phyloP scores from a whole-genome alignment of 2,888 invertebrate species.

The Cerceris rybyensis region DNA sequence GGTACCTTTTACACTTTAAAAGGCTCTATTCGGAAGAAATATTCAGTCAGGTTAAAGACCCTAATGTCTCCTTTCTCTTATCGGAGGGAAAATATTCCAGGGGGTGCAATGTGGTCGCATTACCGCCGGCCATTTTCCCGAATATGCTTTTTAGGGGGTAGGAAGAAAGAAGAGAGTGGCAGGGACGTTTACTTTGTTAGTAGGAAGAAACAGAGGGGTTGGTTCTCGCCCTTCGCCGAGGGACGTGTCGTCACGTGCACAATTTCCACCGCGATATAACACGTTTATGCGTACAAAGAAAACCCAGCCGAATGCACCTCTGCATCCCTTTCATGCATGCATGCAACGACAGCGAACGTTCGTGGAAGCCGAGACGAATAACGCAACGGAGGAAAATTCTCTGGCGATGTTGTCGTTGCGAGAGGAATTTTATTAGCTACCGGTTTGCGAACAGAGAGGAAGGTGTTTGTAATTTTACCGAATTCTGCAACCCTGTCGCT shows the following conservation, averaged over 20 bases:
- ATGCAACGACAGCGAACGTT: neutral
- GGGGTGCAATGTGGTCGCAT: neutral
- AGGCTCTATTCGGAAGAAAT: no score
- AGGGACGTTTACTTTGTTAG: neutral
- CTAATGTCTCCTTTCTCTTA: no score
- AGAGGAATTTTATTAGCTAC: no score
- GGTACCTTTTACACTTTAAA: no score
- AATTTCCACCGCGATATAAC: conserved; percentile 23
- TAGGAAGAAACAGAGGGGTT: neutral
- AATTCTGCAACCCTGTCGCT: no score
- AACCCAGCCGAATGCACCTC: neutral
- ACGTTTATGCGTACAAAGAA: conserved; percentile 9
- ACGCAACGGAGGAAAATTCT: no score
- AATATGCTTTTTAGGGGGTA: neutral
- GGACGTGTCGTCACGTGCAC: conserved; percentile 28
- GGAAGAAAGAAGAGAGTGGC: neutral
- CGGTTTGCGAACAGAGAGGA: no score
- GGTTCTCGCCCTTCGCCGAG: neutral
- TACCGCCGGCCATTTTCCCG: neutral
- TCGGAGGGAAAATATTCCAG: no score
- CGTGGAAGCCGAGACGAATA: neutral
- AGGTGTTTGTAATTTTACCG: no score
- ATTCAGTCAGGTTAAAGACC: no score
- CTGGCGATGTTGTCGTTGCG: no score
- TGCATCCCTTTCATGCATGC: neutral